phyloP scores from a whole-genome alignment of 2,888 invertebrate species.

The Dastarcus helophoroides region DNA sequence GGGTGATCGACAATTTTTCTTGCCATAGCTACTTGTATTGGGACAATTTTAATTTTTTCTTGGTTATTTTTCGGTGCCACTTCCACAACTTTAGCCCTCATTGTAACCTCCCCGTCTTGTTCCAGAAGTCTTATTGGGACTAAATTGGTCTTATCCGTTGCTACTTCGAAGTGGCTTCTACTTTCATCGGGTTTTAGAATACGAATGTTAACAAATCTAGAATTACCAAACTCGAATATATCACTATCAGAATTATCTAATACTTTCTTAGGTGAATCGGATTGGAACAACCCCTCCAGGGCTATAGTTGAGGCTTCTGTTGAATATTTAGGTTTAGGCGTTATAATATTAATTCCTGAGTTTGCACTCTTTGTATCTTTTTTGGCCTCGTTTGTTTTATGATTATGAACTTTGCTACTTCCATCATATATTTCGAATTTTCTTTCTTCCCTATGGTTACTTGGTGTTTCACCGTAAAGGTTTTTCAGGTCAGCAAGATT shows the following conservation, averaged over 20 bases:
- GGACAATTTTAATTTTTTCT: conserved; percentile 32
- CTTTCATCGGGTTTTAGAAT: conserved; percentile 26
- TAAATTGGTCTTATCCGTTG: conserved; percentile 17
- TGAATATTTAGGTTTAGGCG: conserved; percentile 28
- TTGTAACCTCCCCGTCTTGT: conserved; percentile 26
- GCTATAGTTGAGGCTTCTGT: conserved; percentile 55
- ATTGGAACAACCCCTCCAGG: conserved; percentile 55
- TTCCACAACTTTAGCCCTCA: conserved; percentile 34
- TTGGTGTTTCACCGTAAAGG: neutral
- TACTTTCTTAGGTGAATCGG: conserved; percentile 34
- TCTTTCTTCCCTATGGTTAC: conserved; percentile 19
- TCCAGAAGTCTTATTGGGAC: conserved; percentile 24
- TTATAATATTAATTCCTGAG: conserved; percentile 32
- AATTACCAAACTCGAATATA: conserved; percentile 31
- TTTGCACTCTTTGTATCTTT: conserved; percentile 11
- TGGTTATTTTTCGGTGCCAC: conserved; percentile 25
- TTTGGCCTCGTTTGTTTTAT: conserved; percentile 17
- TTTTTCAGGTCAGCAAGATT: conserved; percentile 2
- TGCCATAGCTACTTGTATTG: conserved; percentile 29
- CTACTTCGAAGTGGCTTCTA: conserved; percentile 12
- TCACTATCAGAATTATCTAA: conserved; percentile 24
- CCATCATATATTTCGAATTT: conserved; percentile 34
- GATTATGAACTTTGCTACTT: conserved; percentile 36
- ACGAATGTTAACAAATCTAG: conserved; percentile 31
- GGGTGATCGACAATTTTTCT: conserved; percentile 17